phyloP scores from a whole-genome alignment of 2,797 vertebrate genomes.

The Pangasius macronema region DNA sequence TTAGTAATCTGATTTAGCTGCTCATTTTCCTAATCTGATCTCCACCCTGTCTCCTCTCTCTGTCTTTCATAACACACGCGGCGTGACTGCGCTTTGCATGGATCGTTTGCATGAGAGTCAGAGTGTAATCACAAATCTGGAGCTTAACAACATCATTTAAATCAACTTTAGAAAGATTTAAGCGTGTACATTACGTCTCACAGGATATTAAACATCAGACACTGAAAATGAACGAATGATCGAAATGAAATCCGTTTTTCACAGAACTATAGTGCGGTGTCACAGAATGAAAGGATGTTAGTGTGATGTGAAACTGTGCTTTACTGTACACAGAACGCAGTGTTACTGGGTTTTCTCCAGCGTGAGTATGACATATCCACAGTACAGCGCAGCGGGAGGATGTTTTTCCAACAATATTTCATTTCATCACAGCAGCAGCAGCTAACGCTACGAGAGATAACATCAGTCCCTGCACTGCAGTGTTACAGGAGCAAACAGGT shows the following conservation, averaged over 20 bases:
- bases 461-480: not conserved
- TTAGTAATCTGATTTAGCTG: constrained; percentile 45
- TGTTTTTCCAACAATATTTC: not conserved
- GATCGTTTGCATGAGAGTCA: not conserved
- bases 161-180: not conserved
- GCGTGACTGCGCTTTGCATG: constrained; percentile 17
- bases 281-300: not conserved
- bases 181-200: not conserved
- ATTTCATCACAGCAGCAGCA: not conserved
- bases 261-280: not conserved
- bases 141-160: not conserved
- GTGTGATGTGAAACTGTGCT: no score
- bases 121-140: not conserved
- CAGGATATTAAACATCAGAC: not conserved
- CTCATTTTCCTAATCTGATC: constrained; percentile 54
- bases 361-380: no score
- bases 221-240: not conserved
- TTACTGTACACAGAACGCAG: no score
- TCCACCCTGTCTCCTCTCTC: constrained; percentile 39
- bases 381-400: no score
- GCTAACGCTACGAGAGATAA: not conserved
- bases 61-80: not conserved
- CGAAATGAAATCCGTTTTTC: not conserved
- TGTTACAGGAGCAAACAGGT: not conserved
- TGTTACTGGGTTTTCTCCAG: no score